Percentiles rank a stretch among this genome's conserved stretches.
Evolutionary conservation across 2,888 invertebrate species (phyloP).

Genomic region (Volucella zonaria): DNA sequence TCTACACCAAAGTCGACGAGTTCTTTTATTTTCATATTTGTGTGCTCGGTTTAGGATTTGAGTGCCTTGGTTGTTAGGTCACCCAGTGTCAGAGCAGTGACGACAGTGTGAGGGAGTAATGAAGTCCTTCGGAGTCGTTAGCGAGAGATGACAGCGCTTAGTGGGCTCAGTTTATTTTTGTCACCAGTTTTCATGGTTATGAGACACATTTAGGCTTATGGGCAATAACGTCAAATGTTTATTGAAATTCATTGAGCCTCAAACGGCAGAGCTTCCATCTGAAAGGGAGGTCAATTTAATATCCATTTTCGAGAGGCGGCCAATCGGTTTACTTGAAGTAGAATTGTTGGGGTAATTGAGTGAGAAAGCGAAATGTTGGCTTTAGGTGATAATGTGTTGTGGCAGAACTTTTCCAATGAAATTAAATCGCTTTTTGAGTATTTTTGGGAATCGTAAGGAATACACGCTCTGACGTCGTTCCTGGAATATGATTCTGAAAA

Average conservation of each 20-base stretch:
- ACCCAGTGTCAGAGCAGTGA: slow-evolving; percentile 11
- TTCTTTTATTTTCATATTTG: slow-evolving; percentile 48
- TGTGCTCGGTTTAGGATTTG: slow-evolving; percentile 14
- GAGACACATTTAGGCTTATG: slow-evolving; percentile 49
- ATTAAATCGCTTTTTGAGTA: slow-evolving; percentile 15
- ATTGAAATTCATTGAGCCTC: slow-evolving; percentile 63
- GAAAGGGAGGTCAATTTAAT: slow-evolving; percentile 52
- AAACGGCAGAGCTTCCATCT: slow-evolving; percentile 37
- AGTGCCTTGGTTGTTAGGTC: slow-evolving; percentile 34
- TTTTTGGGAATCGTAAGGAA: no score
- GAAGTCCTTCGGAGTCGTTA: slow-evolving; percentile 60
- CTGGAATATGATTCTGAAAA: no score
- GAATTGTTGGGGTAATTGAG: not conserved
- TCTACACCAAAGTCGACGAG: not conserved
- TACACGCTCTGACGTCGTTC: no score
- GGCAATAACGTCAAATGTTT: slow-evolving; percentile 47
- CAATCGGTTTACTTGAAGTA: not conserved
- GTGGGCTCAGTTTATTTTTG: slow-evolving; percentile 40
- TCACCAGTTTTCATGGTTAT: slow-evolving; percentile 58
- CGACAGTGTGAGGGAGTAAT: slow-evolving; percentile 51
- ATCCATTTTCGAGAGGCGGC: slow-evolving; percentile 27
- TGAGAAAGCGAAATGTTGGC: not conserved
- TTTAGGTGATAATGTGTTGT: not conserved
- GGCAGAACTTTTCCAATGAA: slow-evolving; percentile 32
- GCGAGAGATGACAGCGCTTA: slow-evolving; percentile 41